Percentiles rank a stretch among this genome's conserved stretches.
phyloP scores from a whole-genome alignment of 2,888 invertebrate species.

The Nemapogon koenigi region DNA sequence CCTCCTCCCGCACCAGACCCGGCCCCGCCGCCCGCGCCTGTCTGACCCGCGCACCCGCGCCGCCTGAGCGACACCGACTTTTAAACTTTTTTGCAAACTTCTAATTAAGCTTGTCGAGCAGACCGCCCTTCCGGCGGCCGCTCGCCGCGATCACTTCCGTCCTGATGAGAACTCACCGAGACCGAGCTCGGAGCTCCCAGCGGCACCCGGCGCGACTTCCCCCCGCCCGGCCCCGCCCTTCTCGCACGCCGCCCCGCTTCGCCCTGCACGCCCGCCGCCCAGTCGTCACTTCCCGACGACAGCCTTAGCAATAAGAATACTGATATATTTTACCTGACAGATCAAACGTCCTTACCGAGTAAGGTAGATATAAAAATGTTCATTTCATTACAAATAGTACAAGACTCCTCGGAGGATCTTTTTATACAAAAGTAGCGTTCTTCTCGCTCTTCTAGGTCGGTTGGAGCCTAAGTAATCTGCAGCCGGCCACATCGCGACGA shows the following conservation, averaged over 20 bases:
- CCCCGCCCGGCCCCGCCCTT: neutral
- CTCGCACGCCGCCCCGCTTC: slow-evolving; percentile 15
- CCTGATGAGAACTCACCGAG: too few relatives aligned
- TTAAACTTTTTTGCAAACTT: too few relatives aligned
- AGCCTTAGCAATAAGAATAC: slow-evolving; percentile 58
- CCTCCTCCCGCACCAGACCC: slow-evolving; percentile 90
- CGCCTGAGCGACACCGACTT: slow-evolving; percentile 25
- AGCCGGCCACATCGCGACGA: too few relatives aligned
- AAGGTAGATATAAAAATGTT: slow-evolving; percentile 56
- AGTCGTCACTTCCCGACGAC: slow-evolving; percentile 24
- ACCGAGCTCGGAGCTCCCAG: too few relatives aligned
- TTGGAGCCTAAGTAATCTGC: too few relatives aligned
- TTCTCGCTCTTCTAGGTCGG: too few relatives aligned
- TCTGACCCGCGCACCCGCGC: slow-evolving; percentile 54
- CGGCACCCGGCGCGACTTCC: slow-evolving; percentile 2
- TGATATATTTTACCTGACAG: slow-evolving; percentile 61
- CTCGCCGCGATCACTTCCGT: too few relatives aligned
- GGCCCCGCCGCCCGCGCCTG: slow-evolving; percentile 74
- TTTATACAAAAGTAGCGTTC: neutral
- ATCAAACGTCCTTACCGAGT: slow-evolving; percentile 65
- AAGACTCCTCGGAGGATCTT: too few relatives aligned
- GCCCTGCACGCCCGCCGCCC: slow-evolving; percentile 12
- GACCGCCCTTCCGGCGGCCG: slow-evolving; percentile 16
- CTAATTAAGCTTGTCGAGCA: neutral
- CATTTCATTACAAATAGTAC: slow-evolving; percentile 45